phyloP scores from a whole-genome alignment of 2,113 vertebrate species.

The Pungitius pungitius region DNA sequence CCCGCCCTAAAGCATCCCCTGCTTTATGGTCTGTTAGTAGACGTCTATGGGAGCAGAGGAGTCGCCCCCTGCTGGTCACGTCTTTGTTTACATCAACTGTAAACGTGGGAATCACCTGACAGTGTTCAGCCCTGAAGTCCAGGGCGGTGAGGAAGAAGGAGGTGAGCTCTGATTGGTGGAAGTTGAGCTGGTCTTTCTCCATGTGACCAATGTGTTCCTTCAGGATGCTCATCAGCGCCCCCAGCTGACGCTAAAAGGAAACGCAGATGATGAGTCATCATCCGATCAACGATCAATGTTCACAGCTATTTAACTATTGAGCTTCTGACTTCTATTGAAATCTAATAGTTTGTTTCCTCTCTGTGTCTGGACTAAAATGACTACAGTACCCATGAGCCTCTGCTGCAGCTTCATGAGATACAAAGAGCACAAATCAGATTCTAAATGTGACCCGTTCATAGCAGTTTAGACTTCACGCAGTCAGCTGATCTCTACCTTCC shows the following conservation, averaged over 20 bases:
- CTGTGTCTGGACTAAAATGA: background rate
- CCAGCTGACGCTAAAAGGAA: constrained; percentile 79
- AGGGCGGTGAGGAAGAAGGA: constrained; percentile 90
- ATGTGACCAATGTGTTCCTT: constrained; percentile 89
- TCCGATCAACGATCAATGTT: background rate
- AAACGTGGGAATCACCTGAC: too few species aligned
- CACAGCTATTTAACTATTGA: too few species aligned
- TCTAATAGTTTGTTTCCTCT: too few species aligned
- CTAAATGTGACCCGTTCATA: background rate
- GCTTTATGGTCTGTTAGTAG: too few species aligned
- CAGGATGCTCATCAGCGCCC: constrained; percentile 88
- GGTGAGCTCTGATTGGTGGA: constrained; percentile 91
- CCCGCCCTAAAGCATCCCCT: too few species aligned
- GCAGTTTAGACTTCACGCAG: background rate
- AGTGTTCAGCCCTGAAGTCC: constrained; percentile 87
- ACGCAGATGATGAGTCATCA: background rate
- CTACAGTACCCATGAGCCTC: background rate
- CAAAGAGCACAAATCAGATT: background rate
- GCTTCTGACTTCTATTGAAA: too few species aligned
- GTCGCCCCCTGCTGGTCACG: too few species aligned
- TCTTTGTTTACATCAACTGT: too few species aligned
- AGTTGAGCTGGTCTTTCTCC: constrained; percentile 86
- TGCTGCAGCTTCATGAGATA: background rate
- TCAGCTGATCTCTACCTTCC: constrained; percentile 74
- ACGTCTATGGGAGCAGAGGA: too few species aligned